phyloP scores from a whole-genome alignment of 2,888 invertebrate genomes.

The Cacoxenus indagator region DNA sequence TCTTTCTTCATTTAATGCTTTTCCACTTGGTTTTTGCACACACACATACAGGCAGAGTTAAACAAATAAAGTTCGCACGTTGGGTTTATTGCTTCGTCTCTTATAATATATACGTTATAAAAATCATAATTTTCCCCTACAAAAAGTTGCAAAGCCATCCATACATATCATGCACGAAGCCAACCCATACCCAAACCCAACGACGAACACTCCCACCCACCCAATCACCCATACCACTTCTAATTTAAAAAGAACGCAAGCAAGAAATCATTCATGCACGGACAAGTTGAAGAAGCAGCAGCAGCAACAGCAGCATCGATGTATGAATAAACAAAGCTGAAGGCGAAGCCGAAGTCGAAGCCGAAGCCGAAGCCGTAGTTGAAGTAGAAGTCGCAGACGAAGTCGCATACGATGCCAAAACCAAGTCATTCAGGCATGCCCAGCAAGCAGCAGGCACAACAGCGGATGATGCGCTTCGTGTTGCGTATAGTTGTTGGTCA shows the following conservation, averaged over 20 bases:
- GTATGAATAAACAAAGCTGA: too few relatives aligned
- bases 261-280: slow-evolving; percentile 9
- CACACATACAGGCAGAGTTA: too few relatives aligned
- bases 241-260: neutral
- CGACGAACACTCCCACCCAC: neutral
- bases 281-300: neutral
- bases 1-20: slow-evolving; percentile 26
- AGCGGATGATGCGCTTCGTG: too few relatives aligned
- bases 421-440: neutral
- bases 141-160: neutral
- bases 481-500: slow-evolving; percentile 30
- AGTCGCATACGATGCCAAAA: too few relatives aligned
- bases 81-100: too few relatives aligned
- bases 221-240: neutral
- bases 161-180: neutral
- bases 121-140: slow-evolving; percentile 1
- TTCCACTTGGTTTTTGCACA: slow-evolving; percentile 27
- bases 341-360: too few relatives aligned
- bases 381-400: too few relatives aligned
- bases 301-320: neutral
- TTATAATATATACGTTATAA: too few relatives aligned
- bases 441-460: neutral
- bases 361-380: too few relatives aligned
- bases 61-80: neutral
- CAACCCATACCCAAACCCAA: neutral